These are phyloP conservation scores for Acridotheres tristis DNA, from an alignment of 2,797 vertebrate genomes.

Conservation along the genomic window DNA sequence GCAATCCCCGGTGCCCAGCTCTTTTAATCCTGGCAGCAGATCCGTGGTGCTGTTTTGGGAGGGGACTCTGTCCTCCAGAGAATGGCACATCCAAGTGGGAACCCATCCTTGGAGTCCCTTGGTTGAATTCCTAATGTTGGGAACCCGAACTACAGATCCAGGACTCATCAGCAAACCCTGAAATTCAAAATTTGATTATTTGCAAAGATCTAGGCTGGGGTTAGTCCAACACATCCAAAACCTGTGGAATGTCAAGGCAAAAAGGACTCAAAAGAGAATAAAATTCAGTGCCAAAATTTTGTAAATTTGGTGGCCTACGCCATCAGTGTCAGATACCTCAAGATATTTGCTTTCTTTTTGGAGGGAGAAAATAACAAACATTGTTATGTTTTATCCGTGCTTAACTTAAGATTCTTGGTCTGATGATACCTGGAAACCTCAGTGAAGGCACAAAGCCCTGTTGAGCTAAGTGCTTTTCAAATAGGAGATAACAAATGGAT, in stretches of 20 bases:
- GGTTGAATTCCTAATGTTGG: rapidly evolving
- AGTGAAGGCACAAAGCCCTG: neutral
- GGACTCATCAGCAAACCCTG: neutral
- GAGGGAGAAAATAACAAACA: neutral
- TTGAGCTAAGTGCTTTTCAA: constrained; percentile 9
- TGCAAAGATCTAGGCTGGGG: neutral
- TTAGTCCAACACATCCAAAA: neutral
- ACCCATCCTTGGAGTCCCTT: neutral
- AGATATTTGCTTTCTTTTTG: neutral
- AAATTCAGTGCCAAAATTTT: neutral
- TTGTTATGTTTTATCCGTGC: neutral
- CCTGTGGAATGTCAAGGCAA: neutral
- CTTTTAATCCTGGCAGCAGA: neutral
- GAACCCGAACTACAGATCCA: neutral
- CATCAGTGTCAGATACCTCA: neutral
- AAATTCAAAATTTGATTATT: neutral
- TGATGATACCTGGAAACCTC: neutral
- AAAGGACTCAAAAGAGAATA: neutral
- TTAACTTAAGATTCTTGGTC: neutral
- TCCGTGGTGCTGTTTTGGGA: neutral
- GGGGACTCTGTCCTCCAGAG: neutral
- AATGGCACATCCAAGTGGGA: neutral
- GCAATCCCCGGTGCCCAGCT: neutral
- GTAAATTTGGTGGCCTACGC: too few species aligned
- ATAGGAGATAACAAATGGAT: neutral